Percentiles rank a stretch among this genome's conserved stretches.
Evolutionary conservation across 2,797 vertebrate species (phyloP).

Genomic region (Erethizon dorsatum): DNA sequence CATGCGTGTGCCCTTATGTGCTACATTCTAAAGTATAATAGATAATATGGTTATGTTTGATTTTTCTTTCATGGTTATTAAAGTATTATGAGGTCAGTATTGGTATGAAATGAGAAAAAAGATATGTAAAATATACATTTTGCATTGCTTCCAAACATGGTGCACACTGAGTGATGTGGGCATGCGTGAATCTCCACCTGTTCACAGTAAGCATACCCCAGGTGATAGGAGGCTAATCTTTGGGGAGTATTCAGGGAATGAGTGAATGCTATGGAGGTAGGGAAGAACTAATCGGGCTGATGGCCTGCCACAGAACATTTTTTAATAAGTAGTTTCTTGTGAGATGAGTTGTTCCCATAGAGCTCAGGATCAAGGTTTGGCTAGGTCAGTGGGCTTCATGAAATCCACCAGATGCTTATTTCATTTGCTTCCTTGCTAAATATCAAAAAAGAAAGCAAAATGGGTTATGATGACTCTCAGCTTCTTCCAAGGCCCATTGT

Average conservation of each 20-base stretch:
- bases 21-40: background rate
- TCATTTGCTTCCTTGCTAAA: constrained; percentile 59
- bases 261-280: background rate
- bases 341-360: background rate
- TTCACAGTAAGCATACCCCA: constrained; percentile 27
- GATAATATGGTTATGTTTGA: constrained; percentile 11
- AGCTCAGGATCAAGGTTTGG: background rate
- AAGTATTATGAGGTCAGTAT: constrained; percentile 64
- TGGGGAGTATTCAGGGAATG: background rate
- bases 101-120: constrained; percentile 43
- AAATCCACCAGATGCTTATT: constrained; percentile 29
- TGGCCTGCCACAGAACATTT: background rate
- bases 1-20: background rate
- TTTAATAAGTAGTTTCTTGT: background rate
- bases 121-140: constrained; percentile 61
- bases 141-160: constrained; percentile 72
- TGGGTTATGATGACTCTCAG: background rate
- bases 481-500: background rate
- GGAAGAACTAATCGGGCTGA: background rate
- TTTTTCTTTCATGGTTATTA: constrained; percentile 66
- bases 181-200: constrained; percentile 67
- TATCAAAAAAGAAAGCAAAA: background rate
- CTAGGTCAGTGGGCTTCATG: background rate
- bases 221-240: background rate
- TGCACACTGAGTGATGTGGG: constrained; percentile 39